phyloP scores from a whole-genome alignment of 1,140 invertebrate genomes.

The Ceratitis capitata region DNA sequence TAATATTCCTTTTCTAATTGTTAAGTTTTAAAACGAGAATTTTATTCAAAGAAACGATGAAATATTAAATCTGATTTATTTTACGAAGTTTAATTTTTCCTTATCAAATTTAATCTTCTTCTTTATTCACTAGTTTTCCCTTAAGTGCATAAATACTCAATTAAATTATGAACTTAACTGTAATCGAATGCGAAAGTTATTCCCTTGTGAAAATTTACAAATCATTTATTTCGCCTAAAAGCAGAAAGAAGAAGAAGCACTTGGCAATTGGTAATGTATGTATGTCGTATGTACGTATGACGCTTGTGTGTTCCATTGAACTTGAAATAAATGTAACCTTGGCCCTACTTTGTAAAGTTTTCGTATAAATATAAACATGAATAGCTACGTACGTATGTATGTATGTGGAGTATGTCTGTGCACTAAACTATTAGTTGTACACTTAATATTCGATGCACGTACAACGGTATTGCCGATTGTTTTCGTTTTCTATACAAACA shows the following conservation, averaged over 20 bases:
- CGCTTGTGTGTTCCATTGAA: neutral
- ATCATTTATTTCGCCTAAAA: neutral
- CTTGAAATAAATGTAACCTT: constrained; percentile 27
- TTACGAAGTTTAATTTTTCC: neutral
- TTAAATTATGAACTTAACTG: neutral
- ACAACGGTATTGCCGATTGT: neutral
- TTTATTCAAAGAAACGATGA: constrained; percentile 13
- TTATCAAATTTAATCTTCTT: neutral
- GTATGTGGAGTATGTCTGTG: neutral
- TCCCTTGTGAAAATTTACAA: neutral
- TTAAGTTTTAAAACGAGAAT: neutral
- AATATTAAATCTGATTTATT: constrained; percentile 1
- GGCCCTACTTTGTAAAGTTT: constrained; percentile 3
- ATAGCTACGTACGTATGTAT: neutral
- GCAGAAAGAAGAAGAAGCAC: neutral
- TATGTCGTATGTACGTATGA: neutral
- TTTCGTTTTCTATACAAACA: neutral
- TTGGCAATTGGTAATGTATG: neutral
- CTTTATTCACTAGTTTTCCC: neutral
- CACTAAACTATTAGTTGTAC: neutral
- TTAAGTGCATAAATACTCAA: neutral
- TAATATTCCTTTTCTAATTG: neutral
- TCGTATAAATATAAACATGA: neutral
- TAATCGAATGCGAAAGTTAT: neutral
- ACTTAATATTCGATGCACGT: constrained; percentile 13